Evolutionary conservation across 2,888 invertebrate genomes (phyloP), one percentile per base, ranked within the genome.

Genomic region (Hedya salicella): DNA sequence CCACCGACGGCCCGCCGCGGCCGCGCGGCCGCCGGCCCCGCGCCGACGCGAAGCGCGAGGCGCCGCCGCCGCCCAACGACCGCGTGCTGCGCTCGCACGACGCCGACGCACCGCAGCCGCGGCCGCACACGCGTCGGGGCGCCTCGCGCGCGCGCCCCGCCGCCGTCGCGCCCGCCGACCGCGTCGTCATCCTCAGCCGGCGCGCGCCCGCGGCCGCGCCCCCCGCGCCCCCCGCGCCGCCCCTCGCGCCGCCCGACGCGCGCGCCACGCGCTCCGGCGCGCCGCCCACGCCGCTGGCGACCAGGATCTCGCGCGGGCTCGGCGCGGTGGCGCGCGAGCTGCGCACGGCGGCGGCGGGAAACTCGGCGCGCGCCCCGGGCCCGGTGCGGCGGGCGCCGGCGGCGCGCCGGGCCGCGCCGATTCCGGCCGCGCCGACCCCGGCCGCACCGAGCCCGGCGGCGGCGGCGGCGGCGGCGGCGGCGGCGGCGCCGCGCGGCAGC

Each of bases 41-140:
- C 13, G 63, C 71, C 1, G 86, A 86, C 17, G 61, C 68, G 1
- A 75, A 76, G 5, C 79, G 78, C 5, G 83, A 82, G 5, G 68
- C 73, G 4, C 68, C 78, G 50, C 73, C 75, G 59, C 75, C 77
- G 67, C 75, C 82, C 42, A 78, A 82, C 68, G 88, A 86, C 72
- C 85, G 92, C 65, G 92, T 89, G 75, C 80, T 92, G 74, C 88
- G 92, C 69, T 92, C 92, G 39, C 91, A 89, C 74, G 89, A 90
- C 77, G 87, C 88, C 68, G 84, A 85, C 39, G 69, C 74, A 42
- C 80, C 82, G 66, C 81, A 71, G 69, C 81, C 83, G 1, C 87
- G 68, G 46, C 59, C n/a, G 52, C 71, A 67, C 70, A 67, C 8
- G 62, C 61, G 68, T 72, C 66, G 40, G 71, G 77, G 66, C 71